Percentiles rank a stretch among this genome's conserved stretches.
phyloP scores from a whole-genome alignment of 1,140 invertebrate species.

The Drosophila sp. region DNA sequence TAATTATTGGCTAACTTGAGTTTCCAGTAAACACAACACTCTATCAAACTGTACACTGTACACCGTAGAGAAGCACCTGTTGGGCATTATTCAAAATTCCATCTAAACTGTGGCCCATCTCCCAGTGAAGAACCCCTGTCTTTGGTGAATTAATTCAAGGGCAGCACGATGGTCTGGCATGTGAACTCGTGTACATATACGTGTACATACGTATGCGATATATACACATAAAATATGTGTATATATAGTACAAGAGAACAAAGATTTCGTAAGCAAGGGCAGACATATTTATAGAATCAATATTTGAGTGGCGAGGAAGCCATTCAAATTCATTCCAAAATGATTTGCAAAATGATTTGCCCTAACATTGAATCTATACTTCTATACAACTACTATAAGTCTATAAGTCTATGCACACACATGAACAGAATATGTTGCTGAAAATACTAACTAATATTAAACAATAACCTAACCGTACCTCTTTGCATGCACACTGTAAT shows the following conservation, averaged over 20 bases:
- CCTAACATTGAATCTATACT: neutral
- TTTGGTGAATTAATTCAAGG: slow-evolving; percentile 52
- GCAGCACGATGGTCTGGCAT: slow-evolving; percentile 35
- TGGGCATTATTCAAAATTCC: slow-evolving; percentile 28
- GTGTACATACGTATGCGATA: slow-evolving; percentile 14
- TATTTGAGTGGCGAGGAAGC: slow-evolving; percentile 16
- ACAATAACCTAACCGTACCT: slow-evolving; percentile 34
- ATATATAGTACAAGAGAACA: slow-evolving; percentile 22
- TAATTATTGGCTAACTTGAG: slow-evolving; percentile 1
- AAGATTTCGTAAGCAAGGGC: slow-evolving; percentile 40
- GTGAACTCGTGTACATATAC: slow-evolving; percentile 3
- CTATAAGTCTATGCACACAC: too few relatives aligned
- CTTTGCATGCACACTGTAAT: slow-evolving; percentile 65
- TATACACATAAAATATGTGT: too few relatives aligned
- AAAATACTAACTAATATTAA: slow-evolving; percentile 10
- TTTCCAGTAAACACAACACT: slow-evolving; percentile 2
- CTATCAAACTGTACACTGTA: slow-evolving; percentile 16
- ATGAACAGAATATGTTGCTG: neutral
- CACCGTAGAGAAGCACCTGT: slow-evolving; percentile 42
- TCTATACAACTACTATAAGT: too few relatives aligned
- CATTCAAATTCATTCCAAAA: slow-evolving; percentile 16
- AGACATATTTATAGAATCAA: slow-evolving; percentile 41
- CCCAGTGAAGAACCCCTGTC: neutral
- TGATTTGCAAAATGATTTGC: slow-evolving; percentile 1
- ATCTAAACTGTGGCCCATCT: neutral